Conservation (phyloP, 1,140 invertebrate genomes). For the Diachasma alloeum region DNA sequence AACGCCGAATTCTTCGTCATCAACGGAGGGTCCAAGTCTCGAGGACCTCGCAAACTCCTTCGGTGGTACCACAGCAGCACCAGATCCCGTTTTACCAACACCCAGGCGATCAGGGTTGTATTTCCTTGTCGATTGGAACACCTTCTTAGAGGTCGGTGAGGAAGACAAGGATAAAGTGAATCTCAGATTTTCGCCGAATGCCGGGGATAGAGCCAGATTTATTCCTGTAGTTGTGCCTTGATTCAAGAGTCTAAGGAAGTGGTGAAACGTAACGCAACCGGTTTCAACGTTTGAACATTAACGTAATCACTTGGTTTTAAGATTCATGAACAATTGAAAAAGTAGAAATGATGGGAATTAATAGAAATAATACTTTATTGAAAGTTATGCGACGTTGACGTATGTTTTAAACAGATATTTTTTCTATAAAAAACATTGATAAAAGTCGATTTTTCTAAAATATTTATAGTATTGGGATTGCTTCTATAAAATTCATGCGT, state of each 20-base stretch:
- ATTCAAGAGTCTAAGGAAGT: slow-evolving; percentile 17
- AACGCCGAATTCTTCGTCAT: not conserved
- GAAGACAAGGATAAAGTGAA: slow-evolving; percentile 80
- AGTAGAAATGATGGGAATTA: too few relatives aligned
- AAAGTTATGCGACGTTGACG: too few relatives aligned
- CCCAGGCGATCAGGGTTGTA: slow-evolving; percentile 79
- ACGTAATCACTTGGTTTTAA: too few relatives aligned
- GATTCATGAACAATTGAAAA: too few relatives aligned
- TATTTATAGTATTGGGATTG: too few relatives aligned
- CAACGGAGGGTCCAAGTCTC: slow-evolving; percentile 53
- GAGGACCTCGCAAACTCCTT: slow-evolving; percentile 81
- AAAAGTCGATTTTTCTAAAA: too few relatives aligned
- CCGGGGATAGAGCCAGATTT: slow-evolving; percentile 80
- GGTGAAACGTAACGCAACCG: too few relatives aligned
- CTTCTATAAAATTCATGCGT: too few relatives aligned
- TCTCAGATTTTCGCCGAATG: slow-evolving; percentile 79
- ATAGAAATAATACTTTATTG: too few relatives aligned
- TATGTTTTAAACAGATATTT: too few relatives aligned
- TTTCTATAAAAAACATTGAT: too few relatives aligned
- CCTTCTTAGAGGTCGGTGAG: slow-evolving; percentile 81
- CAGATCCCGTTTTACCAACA: slow-evolving; percentile 69
- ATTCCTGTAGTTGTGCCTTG: slow-evolving; percentile 75
- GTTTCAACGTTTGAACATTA: too few relatives aligned
- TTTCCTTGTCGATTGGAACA: slow-evolving; percentile 85
- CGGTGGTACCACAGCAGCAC: slow-evolving; percentile 68